Evolutionary conservation across 2,797 vertebrate genomes (phyloP), one percentile per base, ranked within the genome.

Genomic region (Sebastes diaconus): DNA sequence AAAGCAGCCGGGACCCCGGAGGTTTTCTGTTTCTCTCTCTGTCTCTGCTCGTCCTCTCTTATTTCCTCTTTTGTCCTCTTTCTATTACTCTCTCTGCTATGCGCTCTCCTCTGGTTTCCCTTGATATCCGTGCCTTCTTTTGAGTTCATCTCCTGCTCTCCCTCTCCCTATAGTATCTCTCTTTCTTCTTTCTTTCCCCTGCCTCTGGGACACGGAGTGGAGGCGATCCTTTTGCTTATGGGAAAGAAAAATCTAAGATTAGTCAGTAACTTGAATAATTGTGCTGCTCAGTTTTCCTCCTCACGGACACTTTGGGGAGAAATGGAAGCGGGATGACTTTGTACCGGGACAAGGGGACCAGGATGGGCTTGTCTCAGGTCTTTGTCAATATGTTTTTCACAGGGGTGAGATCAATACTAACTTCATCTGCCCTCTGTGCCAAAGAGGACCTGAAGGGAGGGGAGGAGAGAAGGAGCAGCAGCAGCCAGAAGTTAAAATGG

Each of bases 381-480:
- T 85, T 87, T 89, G 86, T 92, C 88, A 36, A 64, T 81, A 36
- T 81, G 80, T 81, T 89, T 89, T 88, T 88, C 73, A 63, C 58
- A 64, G 64, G 16, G 20, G 58, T 72, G 50, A 71, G 79, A 93
- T 94, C 90, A 91, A 90, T 89, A 89, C 84, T 90, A 87, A 91
- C 80, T 78, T 81, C 36, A 81, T 91, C 80, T 83, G 61, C 57
- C 42, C 57, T 79, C 75, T 77, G 68, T 57, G 57, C 73, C 80
- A 78, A 71, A 85, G 73, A 81, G 59, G 64, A 69, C 60, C 86
- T 84, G 73, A 57, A 71, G 59, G 73, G 60, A 69, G 39, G 50
- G 29, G 16, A 27, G 34, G 50, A 34, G 25, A 34, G 30, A 74
- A 60, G 50, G 14, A 73, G 64, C 50, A 73, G 70, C 39, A 72